Percentiles rank a stretch among this genome's conserved stretches.
phyloP scores from a whole-genome alignment of 2,797 vertebrate genomes.

The Monodelphis domestica region DNA sequence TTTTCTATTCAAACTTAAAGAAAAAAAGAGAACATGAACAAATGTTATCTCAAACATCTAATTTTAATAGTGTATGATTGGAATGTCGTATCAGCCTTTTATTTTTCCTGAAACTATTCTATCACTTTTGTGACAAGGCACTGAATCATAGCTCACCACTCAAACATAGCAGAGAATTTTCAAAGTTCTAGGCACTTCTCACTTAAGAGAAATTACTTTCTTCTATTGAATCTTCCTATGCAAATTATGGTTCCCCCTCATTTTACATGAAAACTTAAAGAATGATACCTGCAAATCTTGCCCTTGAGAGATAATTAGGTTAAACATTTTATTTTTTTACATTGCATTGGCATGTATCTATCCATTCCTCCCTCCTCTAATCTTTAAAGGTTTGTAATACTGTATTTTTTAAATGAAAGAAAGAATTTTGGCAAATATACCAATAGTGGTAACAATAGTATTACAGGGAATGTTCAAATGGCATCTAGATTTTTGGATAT shows the following conservation, averaged over 20 bases:
- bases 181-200: slow-evolving; percentile 23
- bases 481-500: background rate
- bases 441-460: background rate
- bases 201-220: slow-evolving; percentile 21
- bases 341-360: slow-evolving; percentile 23
- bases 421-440: slow-evolving; percentile 8
- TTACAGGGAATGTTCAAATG: slow-evolving; percentile 22
- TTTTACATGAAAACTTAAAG: slow-evolving; percentile 10
- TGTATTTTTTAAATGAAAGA: background rate
- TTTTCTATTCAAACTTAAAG: slow-evolving; percentile 12
- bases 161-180: background rate
- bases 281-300: slow-evolving; percentile 32
- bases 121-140: background rate
- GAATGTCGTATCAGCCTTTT: background rate
- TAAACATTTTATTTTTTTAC: slow-evolving; percentile 52
- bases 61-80: slow-evolving; percentile 36
- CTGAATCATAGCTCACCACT: slow-evolving; percentile 22
- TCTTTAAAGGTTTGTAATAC: background rate
- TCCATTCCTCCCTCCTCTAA: slow-evolving; percentile 9
- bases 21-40: slow-evolving; percentile 5
- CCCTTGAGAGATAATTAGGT: slow-evolving; percentile 19
- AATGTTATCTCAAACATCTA: slow-evolving; percentile 32
- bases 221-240: slow-evolving; percentile 8
- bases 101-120: slow-evolving; percentile 26
- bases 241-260: slow-evolving; percentile 28